These are phyloP conservation scores for Iselma pallidipennis DNA, from an alignment of 2,888 invertebrate species.

Conservation along the genomic window DNA sequence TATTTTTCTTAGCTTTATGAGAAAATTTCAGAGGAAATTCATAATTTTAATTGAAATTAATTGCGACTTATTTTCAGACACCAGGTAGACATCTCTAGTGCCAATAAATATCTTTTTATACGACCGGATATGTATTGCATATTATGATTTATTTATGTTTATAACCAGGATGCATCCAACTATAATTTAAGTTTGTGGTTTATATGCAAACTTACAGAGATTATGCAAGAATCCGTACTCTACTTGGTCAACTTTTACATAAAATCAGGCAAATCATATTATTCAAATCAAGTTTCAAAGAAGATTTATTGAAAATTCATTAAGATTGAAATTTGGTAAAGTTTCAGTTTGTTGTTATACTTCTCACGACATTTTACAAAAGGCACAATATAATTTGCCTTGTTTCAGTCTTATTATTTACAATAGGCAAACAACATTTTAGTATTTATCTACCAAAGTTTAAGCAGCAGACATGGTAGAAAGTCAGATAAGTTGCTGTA, in stretches of 20 bases:
- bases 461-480: too few relatives aligned
- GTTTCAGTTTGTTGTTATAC: too few relatives aligned
- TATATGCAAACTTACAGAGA: neutral
- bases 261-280: too few relatives aligned
- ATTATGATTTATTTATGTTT: neutral
- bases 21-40: neutral
- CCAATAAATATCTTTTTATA: neutral
- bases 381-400: too few relatives aligned
- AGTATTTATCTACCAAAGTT: too few relatives aligned
- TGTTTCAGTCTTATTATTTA: neutral
- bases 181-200: neutral
- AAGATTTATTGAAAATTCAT: too few relatives aligned
- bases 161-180: neutral
- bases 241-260: too few relatives aligned
- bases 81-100: neutral
- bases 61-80: neutral
- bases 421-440: neutral
- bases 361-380: too few relatives aligned
- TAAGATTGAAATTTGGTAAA: too few relatives aligned
- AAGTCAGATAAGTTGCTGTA: neutral
- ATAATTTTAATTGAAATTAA: neutral
- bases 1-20: neutral
- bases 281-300: neutral
- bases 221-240: neutral
- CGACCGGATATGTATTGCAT: neutral